Conservation (phyloP, 2,888 invertebrate species). For the Halocaridina rubra region DNA sequence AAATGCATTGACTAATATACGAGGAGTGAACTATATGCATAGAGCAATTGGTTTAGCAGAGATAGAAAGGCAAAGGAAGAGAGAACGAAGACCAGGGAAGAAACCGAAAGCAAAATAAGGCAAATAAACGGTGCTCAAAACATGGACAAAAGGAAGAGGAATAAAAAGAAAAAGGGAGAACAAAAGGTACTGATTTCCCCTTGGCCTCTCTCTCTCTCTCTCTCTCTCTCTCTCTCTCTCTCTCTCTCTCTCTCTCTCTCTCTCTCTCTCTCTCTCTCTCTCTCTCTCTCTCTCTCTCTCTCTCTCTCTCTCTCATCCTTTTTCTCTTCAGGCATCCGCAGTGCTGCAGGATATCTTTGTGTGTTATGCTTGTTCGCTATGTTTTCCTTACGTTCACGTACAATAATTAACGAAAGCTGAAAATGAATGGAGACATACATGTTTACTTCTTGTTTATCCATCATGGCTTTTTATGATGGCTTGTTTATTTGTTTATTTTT, state of each 20-base stretch:
- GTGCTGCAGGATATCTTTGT: neutral
- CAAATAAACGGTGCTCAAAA: too few relatives aligned
- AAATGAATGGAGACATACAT: neutral
- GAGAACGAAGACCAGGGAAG: too few relatives aligned
- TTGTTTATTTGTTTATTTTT: too few relatives aligned
- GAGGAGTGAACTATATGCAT: neutral
- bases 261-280: slow-evolving; percentile 9
- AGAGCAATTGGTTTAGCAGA: neutral
- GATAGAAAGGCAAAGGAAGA: neutral
- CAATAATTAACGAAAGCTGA: neutral
- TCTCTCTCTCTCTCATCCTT: neutral
- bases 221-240: neutral
- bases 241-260: neutral
- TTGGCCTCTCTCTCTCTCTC: neutral
- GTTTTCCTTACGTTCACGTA: neutral
- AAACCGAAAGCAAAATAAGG: too few relatives aligned
- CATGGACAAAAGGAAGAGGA: neutral
- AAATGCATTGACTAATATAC: neutral
- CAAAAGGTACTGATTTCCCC: neutral
- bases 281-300: slow-evolving; percentile 2
- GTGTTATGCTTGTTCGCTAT: neutral
- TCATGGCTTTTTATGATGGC: neutral
- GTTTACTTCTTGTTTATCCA: neutral
- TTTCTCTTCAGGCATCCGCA: neutral
- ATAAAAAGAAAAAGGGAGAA: neutral